phyloP scores from a whole-genome alignment of 2,113 vertebrate species.

The Manacus vitellinus region DNA sequence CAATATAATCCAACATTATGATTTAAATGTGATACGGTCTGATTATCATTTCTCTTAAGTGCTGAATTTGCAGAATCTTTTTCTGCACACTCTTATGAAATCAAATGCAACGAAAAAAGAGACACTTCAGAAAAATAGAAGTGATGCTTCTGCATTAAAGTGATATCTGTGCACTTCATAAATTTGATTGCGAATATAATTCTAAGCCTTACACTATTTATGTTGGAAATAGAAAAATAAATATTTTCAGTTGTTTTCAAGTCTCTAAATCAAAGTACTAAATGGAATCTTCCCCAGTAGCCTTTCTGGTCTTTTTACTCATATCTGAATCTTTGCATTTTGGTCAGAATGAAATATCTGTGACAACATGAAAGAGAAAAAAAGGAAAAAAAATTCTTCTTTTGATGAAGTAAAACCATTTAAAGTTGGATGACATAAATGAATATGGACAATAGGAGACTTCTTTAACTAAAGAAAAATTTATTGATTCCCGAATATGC shows the following conservation, averaged over 20 bases:
- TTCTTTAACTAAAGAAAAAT: background rate
- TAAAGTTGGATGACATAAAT: background rate
- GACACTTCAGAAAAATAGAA: background rate
- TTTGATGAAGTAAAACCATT: background rate
- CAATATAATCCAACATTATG: conserved; percentile 10
- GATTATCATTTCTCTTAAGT: conserved; percentile 56
- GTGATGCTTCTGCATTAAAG: conserved; percentile 50
- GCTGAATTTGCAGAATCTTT: conserved; percentile 32
- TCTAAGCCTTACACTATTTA: conserved; percentile 58
- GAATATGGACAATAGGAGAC: background rate
- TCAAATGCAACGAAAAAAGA: background rate
- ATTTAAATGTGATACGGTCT: conserved; percentile 57
- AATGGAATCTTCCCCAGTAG: background rate
- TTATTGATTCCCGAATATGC: background rate
- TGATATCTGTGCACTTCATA: conserved; percentile 50
- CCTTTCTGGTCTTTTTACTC: background rate
- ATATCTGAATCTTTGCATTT: background rate
- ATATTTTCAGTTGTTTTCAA: conserved; percentile 66
- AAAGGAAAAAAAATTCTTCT: background rate
- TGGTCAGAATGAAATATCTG: background rate
- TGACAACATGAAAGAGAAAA: background rate
- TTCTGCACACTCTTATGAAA: conserved; percentile 43
- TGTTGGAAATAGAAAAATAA: conserved; percentile 11
- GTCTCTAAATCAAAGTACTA: conserved; percentile 58
- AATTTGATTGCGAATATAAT: conserved; percentile 68